Evolutionary conservation across 2,888 invertebrate genomes (phyloP).

Genomic region (Habrosyne pyritoides): DNA sequence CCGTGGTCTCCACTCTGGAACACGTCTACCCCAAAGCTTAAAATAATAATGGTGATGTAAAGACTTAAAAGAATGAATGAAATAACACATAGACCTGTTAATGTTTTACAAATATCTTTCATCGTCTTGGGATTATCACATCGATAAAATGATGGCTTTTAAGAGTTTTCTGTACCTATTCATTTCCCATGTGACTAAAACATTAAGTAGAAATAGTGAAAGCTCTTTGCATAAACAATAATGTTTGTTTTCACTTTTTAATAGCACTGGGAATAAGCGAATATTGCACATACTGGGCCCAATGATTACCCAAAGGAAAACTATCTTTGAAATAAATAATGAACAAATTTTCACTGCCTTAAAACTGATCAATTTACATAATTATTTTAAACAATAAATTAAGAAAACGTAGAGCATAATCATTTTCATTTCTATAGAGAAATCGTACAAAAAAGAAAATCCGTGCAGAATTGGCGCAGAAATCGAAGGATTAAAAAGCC

Average conservation of each 20-base stretch:
- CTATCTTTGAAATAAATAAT: constrained; percentile 20
- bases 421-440: too few species aligned
- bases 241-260: constrained; percentile 26
- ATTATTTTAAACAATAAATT: too few species aligned
- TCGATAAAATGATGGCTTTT: constrained; percentile 9
- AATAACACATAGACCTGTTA: neutral
- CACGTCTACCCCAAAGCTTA: too few species aligned
- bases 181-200: constrained; percentile 63
- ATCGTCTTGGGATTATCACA: constrained; percentile 9
- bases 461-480: too few species aligned
- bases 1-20: too few species aligned
- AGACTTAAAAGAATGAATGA: too few species aligned
- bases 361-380: too few species aligned
- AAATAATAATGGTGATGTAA: too few species aligned
- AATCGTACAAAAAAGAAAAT: too few species aligned
- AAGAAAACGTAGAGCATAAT: too few species aligned
- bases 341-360: too few species aligned
- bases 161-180: constrained; percentile 31
- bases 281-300: constrained; percentile 24
- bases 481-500: too few species aligned
- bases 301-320: constrained; percentile 41
- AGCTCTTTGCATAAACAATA: constrained; percentile 29
- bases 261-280: constrained; percentile 23
- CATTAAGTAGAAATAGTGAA: constrained; percentile 22
- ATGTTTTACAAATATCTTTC: neutral